Percentiles rank a stretch among this genome's conserved stretches.
These are phyloP conservation scores for Azorinus chamasolen DNA, from an alignment of 2,888 invertebrate genomes.

Conservation along the genomic window DNA sequence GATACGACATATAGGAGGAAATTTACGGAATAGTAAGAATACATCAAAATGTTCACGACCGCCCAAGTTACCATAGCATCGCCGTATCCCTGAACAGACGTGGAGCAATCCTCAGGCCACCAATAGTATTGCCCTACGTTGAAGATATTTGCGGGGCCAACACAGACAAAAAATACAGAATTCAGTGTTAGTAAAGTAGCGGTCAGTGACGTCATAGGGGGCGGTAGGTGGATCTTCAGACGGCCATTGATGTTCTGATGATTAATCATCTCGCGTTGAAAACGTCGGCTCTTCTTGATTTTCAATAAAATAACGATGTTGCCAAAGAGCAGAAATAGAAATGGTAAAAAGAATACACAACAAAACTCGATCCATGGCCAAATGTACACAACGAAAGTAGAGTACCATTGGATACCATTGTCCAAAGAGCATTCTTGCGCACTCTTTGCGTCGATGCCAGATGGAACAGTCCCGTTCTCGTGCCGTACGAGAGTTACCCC, in stretches of 20 bases:
- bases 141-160: slow-evolving; percentile 68
- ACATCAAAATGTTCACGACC: slow-evolving; percentile 67
- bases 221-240: neutral
- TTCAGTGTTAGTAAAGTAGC: slow-evolving; percentile 67
- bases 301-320: slow-evolving; percentile 71
- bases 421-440: slow-evolving; percentile 33
- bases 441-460: neutral
- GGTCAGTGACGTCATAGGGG: slow-evolving; percentile 65
- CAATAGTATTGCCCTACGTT: slow-evolving; percentile 58
- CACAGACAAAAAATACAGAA: slow-evolving; percentile 67
- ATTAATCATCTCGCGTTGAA: slow-evolving; percentile 21
- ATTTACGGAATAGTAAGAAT: slow-evolving; percentile 73
- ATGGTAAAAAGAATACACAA: slow-evolving; percentile 70
- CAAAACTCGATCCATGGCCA: slow-evolving; percentile 77
- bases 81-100: slow-evolving; percentile 10
- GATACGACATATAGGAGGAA: slow-evolving; percentile 72
- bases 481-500: slow-evolving; percentile 31
- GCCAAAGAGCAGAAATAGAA: slow-evolving; percentile 66
- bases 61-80: slow-evolving; percentile 53
- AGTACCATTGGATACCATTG: slow-evolving; percentile 29
- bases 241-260: neutral
- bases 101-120: slow-evolving; percentile 3
- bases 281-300: slow-evolving; percentile 49
- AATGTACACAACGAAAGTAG: slow-evolving; percentile 29
- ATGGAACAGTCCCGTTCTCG: neutral